Evolutionary conservation across 2,797 vertebrate genomes (phyloP).

Genomic region (Dendrocincla tyrannina): DNA sequence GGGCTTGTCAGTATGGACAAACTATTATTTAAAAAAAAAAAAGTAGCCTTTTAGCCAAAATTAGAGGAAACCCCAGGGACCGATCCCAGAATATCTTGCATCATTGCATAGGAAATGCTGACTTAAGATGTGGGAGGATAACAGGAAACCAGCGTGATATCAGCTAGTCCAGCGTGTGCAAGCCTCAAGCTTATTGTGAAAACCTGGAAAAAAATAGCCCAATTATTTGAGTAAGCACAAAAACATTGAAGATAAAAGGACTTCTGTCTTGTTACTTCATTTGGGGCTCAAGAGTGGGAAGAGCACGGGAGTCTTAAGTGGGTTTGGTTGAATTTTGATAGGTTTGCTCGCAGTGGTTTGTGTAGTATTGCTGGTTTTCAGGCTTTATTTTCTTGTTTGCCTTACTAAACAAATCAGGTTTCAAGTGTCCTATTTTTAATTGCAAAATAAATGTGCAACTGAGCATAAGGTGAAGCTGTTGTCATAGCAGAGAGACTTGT

Average conservation of each 20-base stretch:
- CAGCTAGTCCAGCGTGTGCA: background rate
- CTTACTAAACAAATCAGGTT: background rate
- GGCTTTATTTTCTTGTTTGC: background rate
- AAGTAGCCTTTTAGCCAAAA: background rate
- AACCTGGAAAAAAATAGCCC: background rate
- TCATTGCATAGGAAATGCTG: background rate
- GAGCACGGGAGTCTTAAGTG: background rate
- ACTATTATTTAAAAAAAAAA: background rate
- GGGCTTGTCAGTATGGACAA: background rate
- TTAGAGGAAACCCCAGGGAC: background rate
- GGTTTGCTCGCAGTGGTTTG: background rate
- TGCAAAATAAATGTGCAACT: background rate
- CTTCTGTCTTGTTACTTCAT: accelerated
- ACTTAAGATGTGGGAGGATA: background rate
- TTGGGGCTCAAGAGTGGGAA: background rate
- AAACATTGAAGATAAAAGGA: background rate
- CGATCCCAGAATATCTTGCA: background rate
- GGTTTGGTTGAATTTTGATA: background rate
- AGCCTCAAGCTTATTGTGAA: background rate
- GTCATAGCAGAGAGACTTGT: background rate
- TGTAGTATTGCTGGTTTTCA: background rate
- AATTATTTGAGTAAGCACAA: background rate
- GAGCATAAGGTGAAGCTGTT: background rate
- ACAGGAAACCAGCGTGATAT: background rate
- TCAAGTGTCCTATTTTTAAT: background rate